Evolutionary conservation across 1,140 invertebrate genomes (phyloP).

Genomic region (Lepidurus couesii): DNA sequence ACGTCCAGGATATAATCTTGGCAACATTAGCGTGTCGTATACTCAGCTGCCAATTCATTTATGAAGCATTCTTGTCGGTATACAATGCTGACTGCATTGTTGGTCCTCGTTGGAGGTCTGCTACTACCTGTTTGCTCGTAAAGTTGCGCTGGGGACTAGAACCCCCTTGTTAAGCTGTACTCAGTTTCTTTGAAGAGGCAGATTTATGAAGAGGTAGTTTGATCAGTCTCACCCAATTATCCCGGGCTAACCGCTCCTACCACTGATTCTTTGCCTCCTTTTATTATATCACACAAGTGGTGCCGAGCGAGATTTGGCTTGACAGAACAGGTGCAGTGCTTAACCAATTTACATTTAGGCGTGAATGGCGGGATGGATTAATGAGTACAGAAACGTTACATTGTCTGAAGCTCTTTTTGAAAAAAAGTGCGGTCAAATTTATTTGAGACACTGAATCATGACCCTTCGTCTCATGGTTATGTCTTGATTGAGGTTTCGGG

Average conservation of each 20-base stretch:
- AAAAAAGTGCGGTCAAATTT: background rate
- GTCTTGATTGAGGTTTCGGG: conserved; percentile 12
- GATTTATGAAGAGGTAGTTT: conserved; percentile 4
- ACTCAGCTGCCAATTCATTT: conserved; percentile 4
- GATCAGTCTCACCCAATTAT: conserved; percentile 19
- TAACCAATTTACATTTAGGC: background rate
- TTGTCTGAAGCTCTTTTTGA: background rate
- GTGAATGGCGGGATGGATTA: no score
- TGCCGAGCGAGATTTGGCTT: background rate
- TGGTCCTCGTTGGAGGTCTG: conserved; percentile 16
- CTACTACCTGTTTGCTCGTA: conserved; percentile 14
- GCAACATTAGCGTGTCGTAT: background rate
- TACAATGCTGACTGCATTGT: conserved; percentile 11
- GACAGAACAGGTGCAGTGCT: background rate
- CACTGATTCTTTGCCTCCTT: background rate
- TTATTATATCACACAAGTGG: background rate
- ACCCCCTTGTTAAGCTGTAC: conserved; percentile 21
- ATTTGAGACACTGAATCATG: background rate
- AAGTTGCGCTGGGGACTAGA: background rate
- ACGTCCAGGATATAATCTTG: background rate
- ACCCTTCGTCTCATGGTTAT: background rate
- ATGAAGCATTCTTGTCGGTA: conserved; percentile 1
- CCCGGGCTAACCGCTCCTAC: background rate
- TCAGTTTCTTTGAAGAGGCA: conserved; percentile 14
- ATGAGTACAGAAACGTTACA: no score